Conservation (phyloP, 2,113 vertebrate species). For the Edolisoma coerulescens region DNA sequence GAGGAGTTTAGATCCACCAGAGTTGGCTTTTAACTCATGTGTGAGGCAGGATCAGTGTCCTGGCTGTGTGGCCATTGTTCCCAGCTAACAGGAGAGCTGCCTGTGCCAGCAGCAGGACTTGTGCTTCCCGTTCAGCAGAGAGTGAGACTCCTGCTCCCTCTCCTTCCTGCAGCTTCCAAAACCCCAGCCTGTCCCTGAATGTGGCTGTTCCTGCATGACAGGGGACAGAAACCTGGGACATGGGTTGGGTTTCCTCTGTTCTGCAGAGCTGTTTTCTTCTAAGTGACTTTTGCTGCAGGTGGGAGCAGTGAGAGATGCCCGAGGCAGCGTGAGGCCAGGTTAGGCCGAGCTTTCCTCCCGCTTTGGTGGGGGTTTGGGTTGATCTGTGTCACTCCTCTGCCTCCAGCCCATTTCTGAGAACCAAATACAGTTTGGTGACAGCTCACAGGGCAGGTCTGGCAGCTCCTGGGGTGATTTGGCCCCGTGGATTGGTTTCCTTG, state of each 20-base stretch:
- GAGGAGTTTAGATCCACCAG: neutral
- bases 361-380: neutral
- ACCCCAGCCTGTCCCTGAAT: neutral
- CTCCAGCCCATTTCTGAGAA: neutral
- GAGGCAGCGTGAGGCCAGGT: rapidly evolving
- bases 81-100: neutral
- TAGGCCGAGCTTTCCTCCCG: neutral
- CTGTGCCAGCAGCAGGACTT: neutral
- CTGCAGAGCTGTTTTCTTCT: neutral
- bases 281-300: neutral
- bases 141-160: neutral
- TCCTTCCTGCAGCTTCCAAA: neutral
- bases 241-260: neutral
- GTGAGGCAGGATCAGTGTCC: neutral
- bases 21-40: rapidly evolving
- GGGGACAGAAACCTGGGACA: neutral
- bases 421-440: neutral
- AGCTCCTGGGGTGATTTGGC: neutral
- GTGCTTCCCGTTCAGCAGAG: neutral
- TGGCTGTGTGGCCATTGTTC: neutral
- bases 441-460: neutral
- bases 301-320: neutral
- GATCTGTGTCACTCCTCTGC: neutral
- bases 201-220: neutral
- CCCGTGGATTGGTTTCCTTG: neutral